Base-by-base conservation (phyloP, 2,797 vertebrate species). In the Lutjanus argentimaculatus region DNA sequence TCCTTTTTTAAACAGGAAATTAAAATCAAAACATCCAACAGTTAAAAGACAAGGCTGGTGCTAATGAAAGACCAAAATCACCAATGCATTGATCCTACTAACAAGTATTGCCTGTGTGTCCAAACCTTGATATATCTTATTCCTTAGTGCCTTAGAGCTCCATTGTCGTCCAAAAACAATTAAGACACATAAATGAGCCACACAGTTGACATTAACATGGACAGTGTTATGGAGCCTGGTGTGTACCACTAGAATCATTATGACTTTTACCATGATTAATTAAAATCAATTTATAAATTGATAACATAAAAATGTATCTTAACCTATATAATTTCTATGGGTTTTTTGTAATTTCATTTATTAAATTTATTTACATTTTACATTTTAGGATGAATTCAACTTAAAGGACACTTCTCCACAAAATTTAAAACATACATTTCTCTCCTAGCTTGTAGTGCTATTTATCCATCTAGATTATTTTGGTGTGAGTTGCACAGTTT, bases 1-100 rank as follows among this genome's bases (percentile, higher is more conserved):
- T 59, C 40, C 8, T 55, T 75, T 75, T 5, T 63, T 16, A 43
- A 67, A 57, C 52, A 75, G 21, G 66, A 75, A 67, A 21, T 11
- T 63, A 62, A 69, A 65, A 48, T 13, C 7, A 36, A 58, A 53
- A n/a, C 16, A 11, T 6, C 12, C 16, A 40, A 55, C 9, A n/a
- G 53, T 63, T 68, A 25, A 81, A 63, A 19, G 49, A 63, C 10
- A 49, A 70, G n/a, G 43, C 69, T 42, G 43, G 11, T 52, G 12
- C 40, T 56, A 3, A 71, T 70, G 30, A 80, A 74, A 45, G 4
- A 68, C 16, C 17, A 67, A 56, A 74, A 58, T 67, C 66, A 46
- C 42, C 43, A 57, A 43, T 40, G 11, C 14, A 42, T 14, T 0
- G 5, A 56, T 55, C 15, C 4, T 16, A 12, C n/a, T 13, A 51